Evolutionary conservation across 2,797 vertebrate species (phyloP), one percentile per base, ranked within the genome.

Genomic region (Tokudaia muenninki): DNA sequence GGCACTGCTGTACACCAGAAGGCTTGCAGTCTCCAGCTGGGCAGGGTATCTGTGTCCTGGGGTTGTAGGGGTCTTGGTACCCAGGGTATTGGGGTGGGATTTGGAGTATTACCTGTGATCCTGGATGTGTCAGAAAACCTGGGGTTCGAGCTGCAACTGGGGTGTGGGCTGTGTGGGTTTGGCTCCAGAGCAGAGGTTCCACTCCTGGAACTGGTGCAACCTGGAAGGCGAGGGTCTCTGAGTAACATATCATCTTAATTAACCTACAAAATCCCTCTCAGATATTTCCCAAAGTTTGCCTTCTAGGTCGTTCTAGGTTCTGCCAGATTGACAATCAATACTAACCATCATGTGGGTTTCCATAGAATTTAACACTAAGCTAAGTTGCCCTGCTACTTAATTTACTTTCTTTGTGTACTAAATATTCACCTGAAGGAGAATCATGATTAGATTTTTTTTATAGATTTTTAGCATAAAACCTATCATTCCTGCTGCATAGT

Each of bases 371-470:
- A 75, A 61, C 4, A 59, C 34, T 82, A 82, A 59, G 21, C 10
- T 55, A 75, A 34, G 78, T n/a, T 57, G 11, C n/a, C 11, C 44
- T 59, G 21, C 44, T 63, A 80, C 44, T 87, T 75, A 26, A 89
- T 86, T 95, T 91, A 83, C 21, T 88, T 65, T 57, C 44, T 94
- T 13, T 83, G 26, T 31, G 4, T 50, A 87, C 2, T 95, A 90
- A 83, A 52, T 21, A 78, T 4, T 65, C 19, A 94, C 92, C 11
- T 37, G 19, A 83, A 67, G 78, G 83, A 83, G 50, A 79, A 80
- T 84, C n/a, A 91, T n/a, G 24, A 13, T 59, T 82, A 78, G 37
- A 87, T 94, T 91, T 57, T 89, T 65, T 67, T 22, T 22, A 37
- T 47, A 94, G 67, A 12, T 81, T 89, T 92, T 94, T 93, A 91